Conservation (phyloP, 2,797 vertebrate genomes). For the Myotis planiceps region DNA sequence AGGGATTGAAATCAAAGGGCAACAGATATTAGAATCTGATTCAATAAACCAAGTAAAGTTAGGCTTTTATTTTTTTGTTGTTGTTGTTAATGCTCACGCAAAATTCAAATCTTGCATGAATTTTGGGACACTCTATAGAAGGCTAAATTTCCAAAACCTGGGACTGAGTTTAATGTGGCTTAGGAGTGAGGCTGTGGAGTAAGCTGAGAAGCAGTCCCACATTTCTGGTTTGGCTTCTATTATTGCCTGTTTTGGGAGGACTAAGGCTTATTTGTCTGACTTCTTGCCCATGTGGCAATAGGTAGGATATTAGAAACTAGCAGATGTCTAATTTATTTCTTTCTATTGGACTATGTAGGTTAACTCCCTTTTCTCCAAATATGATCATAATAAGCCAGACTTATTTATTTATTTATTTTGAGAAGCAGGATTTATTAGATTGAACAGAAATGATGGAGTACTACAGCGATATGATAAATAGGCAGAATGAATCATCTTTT, state of each 20-base stretch:
- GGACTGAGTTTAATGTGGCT: background rate
- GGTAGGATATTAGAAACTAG: background rate
- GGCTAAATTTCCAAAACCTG: background rate
- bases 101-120: no score
- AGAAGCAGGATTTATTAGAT: background rate
- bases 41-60: no score
- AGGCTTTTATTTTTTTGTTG: no score
- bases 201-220: rapidly evolving
- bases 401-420: background rate
- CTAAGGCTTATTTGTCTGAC: background rate
- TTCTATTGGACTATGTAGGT: background rate
- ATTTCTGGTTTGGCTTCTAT: background rate
- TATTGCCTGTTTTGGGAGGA: background rate
- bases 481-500: conserved; percentile 15
- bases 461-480: background rate
- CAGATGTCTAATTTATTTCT: background rate
- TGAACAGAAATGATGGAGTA: background rate
- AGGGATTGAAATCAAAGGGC: no score
- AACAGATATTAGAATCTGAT: no score
- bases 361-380: background rate
- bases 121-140: no score
- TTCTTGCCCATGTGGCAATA: background rate
- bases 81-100: no score
- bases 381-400: background rate
- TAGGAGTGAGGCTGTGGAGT: background rate